Conservation (phyloP, 1,140 invertebrate genomes). For the Heterodera carotae region DNA sequence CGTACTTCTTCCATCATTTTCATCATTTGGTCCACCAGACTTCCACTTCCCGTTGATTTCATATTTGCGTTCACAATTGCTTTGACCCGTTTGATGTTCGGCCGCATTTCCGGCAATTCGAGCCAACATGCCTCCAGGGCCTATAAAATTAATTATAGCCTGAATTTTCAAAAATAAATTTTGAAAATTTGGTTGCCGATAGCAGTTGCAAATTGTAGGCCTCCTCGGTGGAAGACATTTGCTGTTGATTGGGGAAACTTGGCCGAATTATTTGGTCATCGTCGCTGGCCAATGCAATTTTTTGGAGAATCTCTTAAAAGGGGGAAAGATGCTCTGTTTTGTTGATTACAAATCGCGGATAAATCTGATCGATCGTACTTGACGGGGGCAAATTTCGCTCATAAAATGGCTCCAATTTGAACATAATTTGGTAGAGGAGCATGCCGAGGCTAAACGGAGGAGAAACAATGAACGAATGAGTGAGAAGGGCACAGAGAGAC, state of each 20-base stretch:
- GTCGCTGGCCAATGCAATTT: conserved; percentile 61
- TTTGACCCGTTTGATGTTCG: conserved; percentile 63
- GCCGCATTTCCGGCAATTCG: conserved; percentile 64
- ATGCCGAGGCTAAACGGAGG: conserved; percentile 58
- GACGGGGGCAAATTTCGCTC: conserved; percentile 52
- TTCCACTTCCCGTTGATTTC: conserved; percentile 60
- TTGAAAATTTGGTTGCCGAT: conserved; percentile 44
- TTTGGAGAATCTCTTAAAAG: conserved; percentile 60
- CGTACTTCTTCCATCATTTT: conserved; percentile 65
- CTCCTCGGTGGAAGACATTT: conserved; percentile 41
- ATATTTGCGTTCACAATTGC: conserved; percentile 62
- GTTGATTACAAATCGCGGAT: no score
- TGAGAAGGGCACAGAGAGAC: no score
- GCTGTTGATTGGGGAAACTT: conserved; percentile 56
- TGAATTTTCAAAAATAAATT: not conserved
- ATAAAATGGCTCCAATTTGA: conserved; percentile 64
- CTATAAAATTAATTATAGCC: not conserved
- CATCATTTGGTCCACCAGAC: conserved; percentile 65
- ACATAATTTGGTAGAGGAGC: conserved; percentile 63
- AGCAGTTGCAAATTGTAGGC: conserved; percentile 59
- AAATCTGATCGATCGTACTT: conserved; percentile 35
- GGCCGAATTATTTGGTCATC: conserved; percentile 62
- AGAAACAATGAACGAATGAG: no score
- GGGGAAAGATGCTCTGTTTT: no score
- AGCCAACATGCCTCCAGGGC: conserved; percentile 63